These are phyloP conservation scores for Phoxinus dragarum DNA, from an alignment of 2,797 vertebrate genomes.

Conservation along the genomic window DNA sequence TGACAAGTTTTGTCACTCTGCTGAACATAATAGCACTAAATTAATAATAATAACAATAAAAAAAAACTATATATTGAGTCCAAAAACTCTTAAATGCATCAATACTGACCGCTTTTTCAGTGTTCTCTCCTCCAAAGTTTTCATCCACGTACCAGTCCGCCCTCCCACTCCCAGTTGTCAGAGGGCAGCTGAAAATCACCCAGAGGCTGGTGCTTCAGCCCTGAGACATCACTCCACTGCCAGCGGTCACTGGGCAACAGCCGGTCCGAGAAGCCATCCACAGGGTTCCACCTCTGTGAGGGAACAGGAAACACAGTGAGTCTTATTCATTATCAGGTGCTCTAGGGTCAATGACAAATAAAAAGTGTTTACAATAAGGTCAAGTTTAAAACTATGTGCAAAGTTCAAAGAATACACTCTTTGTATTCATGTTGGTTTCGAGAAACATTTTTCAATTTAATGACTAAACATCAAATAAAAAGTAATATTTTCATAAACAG, in stretches of 20 bases:
- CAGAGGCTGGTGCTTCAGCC: constrained; percentile 87
- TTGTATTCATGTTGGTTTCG: background rate
- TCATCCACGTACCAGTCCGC: constrained; percentile 95
- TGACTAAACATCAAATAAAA: background rate
- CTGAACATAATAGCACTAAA: background rate
- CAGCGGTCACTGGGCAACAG: constrained; percentile 96
- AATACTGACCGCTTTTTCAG: constrained; percentile 91
- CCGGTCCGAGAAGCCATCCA: constrained; percentile 93
- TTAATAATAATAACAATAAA: background rate
- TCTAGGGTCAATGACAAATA: background rate
- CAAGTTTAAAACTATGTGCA: background rate
- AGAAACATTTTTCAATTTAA: background rate
- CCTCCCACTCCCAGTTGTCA: constrained; percentile 95
- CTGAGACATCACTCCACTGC: constrained; percentile 95
- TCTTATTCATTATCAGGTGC: background rate
- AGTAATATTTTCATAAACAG: background rate
- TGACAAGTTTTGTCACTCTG: background rate
- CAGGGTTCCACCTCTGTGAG: constrained; percentile 94
- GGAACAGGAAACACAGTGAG: background rate
- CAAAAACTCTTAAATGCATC: background rate
- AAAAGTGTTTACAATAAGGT: background rate
- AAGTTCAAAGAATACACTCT: background rate
- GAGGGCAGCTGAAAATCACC: constrained; percentile 87
- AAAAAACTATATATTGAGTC: background rate
- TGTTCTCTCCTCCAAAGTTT: constrained; percentile 94